Evolutionary conservation across 2,797 vertebrate species (phyloP), one percentile per base, ranked within the genome.

Genomic region (Muraenolepis orangiensis): DNA sequence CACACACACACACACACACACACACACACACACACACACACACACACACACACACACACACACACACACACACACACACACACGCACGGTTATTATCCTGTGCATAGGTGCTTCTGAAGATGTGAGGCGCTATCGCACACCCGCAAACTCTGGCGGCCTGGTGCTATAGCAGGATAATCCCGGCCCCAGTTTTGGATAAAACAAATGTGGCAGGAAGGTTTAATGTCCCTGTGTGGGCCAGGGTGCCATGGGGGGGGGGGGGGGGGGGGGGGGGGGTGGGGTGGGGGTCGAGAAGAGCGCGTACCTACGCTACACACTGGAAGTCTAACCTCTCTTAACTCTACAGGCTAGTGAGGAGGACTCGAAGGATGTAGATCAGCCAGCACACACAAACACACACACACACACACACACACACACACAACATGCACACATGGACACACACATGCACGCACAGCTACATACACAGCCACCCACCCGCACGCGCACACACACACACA

Each of bases 151-250:
- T 26, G 57, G 57, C n/a, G n/a, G 8, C 57, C 57, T 11, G 57
- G 0, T 29, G 74, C 82, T 81, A 80, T 81, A 80, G 78, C 42
- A 76, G 30, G 64, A 57, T 78, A 78, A 81, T 81, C 76, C 78
- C 38, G 10, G 74, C 34, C 72, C 14, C 20, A 0, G 46, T 18
- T 51, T 20, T 23, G 57, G 11, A 38, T 6, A 38, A 38, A 38
- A 12, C 11, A 38, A 38, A 38, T 12, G 11, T 5, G 11, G 11
- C 42, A 40, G 68, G 69, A 40, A 46, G 74, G 64, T 82, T 74
- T 13, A 71, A 61, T 26, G 23, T 61, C 57, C 3, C 57, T 61
- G 57, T n/a, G 23, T 57, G 51, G n/a, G 51, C 8, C n/a, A 57
- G n/a, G n/a, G n/a, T 57, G n/a, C 10, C 7, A 26, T 0, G 23